phyloP scores from a whole-genome alignment of 1,140 invertebrate species.

The Drosophila tropicalis region DNA sequence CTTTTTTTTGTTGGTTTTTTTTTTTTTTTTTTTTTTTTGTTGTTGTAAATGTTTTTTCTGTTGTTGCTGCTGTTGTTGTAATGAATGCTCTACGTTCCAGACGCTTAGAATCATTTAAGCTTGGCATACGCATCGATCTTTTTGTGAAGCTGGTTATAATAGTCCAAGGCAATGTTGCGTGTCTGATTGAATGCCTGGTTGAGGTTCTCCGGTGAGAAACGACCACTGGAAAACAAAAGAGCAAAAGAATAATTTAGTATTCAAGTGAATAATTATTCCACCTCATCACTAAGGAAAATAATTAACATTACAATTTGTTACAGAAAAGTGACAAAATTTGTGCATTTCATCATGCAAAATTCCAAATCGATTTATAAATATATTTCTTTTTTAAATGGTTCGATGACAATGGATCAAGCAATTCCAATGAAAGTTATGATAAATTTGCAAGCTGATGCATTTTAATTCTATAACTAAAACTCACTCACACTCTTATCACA shows the following conservation, averaged over 20 bases:
- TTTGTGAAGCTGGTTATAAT: constrained; percentile 89
- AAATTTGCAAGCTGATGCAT: too few species aligned
- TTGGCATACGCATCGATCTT: constrained; percentile 89
- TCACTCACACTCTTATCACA: too few species aligned
- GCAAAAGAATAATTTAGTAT: neutral
- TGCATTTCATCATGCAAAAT: too few species aligned
- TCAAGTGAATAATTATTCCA: too few species aligned
- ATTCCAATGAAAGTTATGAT: too few species aligned
- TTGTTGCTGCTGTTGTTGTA: constrained; percentile 47
- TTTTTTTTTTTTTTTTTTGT: constrained; percentile 25
- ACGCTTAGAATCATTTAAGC: constrained; percentile 85
- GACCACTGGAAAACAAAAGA: constrained; percentile 86
- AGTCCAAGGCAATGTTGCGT: constrained; percentile 81
- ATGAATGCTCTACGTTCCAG: constrained; percentile 64
- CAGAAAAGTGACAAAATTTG: too few species aligned
- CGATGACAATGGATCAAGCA: too few species aligned
- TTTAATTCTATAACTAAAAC: too few species aligned
- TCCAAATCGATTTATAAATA: too few species aligned
- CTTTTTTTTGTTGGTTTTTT: constrained; percentile 47
- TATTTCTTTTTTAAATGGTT: too few species aligned
- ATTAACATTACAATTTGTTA: too few species aligned
- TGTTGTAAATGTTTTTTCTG: constrained; percentile 28
- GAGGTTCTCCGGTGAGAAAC: constrained; percentile 90
- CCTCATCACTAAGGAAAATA: too few species aligned
- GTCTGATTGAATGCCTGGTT: constrained; percentile 87